Base-by-base conservation (phyloP, 2,888 invertebrate genomes). In the Fissipunctia ypsillon region DNA sequence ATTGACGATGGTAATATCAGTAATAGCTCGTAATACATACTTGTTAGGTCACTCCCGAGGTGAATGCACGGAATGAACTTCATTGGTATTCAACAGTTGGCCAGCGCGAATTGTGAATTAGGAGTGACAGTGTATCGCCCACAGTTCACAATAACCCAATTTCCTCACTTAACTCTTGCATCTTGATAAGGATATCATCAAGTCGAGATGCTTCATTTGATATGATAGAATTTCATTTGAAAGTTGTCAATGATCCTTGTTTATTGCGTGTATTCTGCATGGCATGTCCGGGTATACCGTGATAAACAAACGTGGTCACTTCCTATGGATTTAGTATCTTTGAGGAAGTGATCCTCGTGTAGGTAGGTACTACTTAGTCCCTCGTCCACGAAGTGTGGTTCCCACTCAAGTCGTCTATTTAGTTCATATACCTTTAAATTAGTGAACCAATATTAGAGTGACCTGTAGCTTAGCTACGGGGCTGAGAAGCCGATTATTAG, bases 71-170 rank as follows among this genome's bases (percentile, higher is more conserved):
- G 48, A 59, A 54, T 68, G 38, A 71, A 68, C 57, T 76, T 56
- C 56, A 69, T 48, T 54, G 69, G 66, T 76, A 73, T 80, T 72
- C 77, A 80, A 72, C 50, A 16, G 66, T 65, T 63, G 54, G 10
- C 43, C 65, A 59, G 59, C 41, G 77, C 77, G 48, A 80, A 63
- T 76, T 66, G 28, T 66, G 35, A 81, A 80, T 80, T 76, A 77
- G 50, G 65, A 80, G 72, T 80, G 80, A 77, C 80, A 81, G 35
- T 72, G 22, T 64, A 65, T 80, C 67, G 64, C 63, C 63, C 66
- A 78, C 69, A 64, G 74, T 73, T 78, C 73, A 64, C 73, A 81
- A 69, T 81, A 81, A 80, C 54, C 63, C 73, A 81, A 81, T 81
- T 81, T 78, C 78, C 73, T 78, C 80, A 81, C 38, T 73, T 80